These are phyloP conservation scores for Tinea trinotella DNA, from an alignment of 2,888 invertebrate genomes.

Conservation along the genomic window DNA sequence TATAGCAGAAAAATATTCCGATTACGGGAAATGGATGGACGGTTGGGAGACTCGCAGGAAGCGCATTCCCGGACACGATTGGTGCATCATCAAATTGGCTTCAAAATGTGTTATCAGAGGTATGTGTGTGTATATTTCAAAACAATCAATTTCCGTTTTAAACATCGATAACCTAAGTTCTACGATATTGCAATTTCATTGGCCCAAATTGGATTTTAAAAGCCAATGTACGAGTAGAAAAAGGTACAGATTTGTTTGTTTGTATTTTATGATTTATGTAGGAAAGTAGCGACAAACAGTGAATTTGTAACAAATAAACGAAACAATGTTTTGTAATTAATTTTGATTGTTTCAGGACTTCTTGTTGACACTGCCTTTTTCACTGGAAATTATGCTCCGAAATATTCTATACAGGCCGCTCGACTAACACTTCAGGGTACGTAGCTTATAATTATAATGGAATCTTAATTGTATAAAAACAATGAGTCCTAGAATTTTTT, in stretches of 20 bases:
- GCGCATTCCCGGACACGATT: slow-evolving; percentile 74
- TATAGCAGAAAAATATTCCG: slow-evolving; percentile 70
- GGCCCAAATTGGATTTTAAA: too few relatives aligned
- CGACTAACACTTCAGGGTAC: slow-evolving; percentile 62
- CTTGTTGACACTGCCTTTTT: slow-evolving; percentile 75
- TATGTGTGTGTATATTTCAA: slow-evolving; percentile 22
- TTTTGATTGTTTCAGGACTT: slow-evolving; percentile 43
- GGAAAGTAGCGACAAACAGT: slow-evolving; percentile 1
- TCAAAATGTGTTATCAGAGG: slow-evolving; percentile 69
- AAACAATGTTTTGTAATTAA: slow-evolving; percentile 12
- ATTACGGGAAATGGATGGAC: slow-evolving; percentile 79
- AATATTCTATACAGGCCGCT: slow-evolving; percentile 75
- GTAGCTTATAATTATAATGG: slow-evolving; percentile 4
- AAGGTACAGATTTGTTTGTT: neutral
- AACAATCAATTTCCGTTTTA: too few relatives aligned
- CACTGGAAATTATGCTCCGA: slow-evolving; percentile 75
- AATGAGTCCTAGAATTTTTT: slow-evolving; percentile 7
- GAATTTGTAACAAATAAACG: slow-evolving; percentile 3
- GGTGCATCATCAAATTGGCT: slow-evolving; percentile 73
- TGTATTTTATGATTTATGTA: neutral
- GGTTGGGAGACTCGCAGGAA: slow-evolving; percentile 78
- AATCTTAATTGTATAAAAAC: neutral
- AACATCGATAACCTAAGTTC: too few relatives aligned
- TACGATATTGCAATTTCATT: neutral
- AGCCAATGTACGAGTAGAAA: neutral